Conservation (phyloP, 2,888 invertebrate species). For the Subacronicta megacephala region DNA sequence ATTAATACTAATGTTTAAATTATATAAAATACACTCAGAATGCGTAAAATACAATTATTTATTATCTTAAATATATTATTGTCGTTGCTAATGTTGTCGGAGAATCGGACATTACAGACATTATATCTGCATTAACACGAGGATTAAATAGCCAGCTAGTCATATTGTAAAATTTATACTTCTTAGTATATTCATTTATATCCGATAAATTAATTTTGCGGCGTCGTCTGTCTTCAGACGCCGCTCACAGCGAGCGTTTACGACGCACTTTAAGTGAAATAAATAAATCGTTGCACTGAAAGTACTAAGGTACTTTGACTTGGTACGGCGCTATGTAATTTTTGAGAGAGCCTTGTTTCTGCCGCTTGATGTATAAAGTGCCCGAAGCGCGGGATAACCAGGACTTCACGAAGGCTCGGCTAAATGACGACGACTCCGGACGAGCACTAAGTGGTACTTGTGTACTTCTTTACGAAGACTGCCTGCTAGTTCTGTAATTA, state of each 20-base stretch:
- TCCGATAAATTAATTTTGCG: conserved; percentile 53
- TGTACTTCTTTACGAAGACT: conserved; percentile 16
- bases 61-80: not conserved
- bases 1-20: too few relatives aligned
- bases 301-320: conserved; percentile 63
- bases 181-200: conserved; percentile 57
- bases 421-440: conserved; percentile 37
- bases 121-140: conserved; percentile 25
- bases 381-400: conserved; percentile 58
- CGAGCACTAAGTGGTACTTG: conserved; percentile 43
- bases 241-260: conserved; percentile 66
- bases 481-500: conserved; percentile 31
- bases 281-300: conserved; percentile 79
- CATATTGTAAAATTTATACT: conserved; percentile 49
- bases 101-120: conserved; percentile 16
- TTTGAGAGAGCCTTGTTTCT: conserved; percentile 72
- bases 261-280: conserved; percentile 82
- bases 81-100: conserved; percentile 14
- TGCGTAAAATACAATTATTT: too few relatives aligned
- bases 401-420: conserved; percentile 36
- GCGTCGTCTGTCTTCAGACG: conserved; percentile 50
- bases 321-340: conserved; percentile 71
- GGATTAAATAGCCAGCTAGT: conserved; percentile 43
- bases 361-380: conserved; percentile 73
- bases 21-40: too few relatives aligned